Conservation (phyloP, 2,888 invertebrate species). For the Eupithecia subfuscata region DNA sequence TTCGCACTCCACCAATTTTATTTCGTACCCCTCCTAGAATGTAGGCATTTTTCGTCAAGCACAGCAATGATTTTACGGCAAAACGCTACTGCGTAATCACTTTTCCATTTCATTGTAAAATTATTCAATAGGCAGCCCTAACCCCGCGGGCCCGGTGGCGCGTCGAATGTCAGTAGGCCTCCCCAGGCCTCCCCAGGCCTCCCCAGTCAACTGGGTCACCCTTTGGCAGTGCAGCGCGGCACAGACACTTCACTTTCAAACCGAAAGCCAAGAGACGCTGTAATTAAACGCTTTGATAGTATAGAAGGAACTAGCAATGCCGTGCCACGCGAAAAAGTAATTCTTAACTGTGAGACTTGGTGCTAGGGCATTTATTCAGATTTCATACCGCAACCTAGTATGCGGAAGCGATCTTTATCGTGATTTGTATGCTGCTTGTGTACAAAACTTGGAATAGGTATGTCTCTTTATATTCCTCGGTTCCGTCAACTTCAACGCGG, state of each 20-base stretch:
- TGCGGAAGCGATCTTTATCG: not conserved
- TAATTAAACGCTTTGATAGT: conserved; percentile 48
- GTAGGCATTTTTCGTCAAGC: not conserved
- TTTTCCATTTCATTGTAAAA: conserved; percentile 2
- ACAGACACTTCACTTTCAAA: conserved; percentile 39
- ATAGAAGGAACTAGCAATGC: conserved; percentile 30
- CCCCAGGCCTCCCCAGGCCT: conserved; percentile 13
- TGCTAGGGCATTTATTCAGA: not conserved
- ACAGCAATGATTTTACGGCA: not conserved
- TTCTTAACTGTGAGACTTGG: not conserved
- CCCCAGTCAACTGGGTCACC: conserved; percentile 59
- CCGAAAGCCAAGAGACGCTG: conserved; percentile 31
- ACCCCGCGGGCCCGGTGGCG: conserved; percentile 37
- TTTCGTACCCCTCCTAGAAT: not conserved
- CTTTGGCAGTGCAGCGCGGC: conserved; percentile 48
- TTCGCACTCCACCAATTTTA: not conserved
- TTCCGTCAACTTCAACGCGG: too few species aligned
- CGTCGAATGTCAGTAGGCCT: conserved; percentile 58
- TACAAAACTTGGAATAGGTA: not conserved
- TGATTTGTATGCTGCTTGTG: not conserved
- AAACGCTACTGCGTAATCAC: not conserved
- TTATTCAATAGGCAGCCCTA: conserved; percentile 21
- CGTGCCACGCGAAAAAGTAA: not conserved
- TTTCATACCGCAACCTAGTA: not conserved
- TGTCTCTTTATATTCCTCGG: too few species aligned